A percentile compares a stretch with the other conserved stretches of the same genome.
phyloP scores from a whole-genome alignment of 2,113 vertebrate species.

The Sclerurus mexicanus region DNA sequence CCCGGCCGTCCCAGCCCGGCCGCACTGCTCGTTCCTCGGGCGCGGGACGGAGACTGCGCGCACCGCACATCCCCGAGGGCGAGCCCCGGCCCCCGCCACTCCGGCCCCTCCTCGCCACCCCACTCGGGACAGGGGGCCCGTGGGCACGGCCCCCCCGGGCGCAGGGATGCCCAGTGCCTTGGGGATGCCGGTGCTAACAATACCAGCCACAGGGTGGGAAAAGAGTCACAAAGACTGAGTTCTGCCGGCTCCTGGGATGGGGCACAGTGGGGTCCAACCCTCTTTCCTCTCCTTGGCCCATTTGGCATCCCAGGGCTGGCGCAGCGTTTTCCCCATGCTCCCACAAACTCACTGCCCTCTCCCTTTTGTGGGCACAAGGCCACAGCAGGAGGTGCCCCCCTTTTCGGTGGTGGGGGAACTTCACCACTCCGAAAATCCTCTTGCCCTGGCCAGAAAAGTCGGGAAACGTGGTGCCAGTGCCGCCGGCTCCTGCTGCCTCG shows the following conservation, averaged over 20 bases:
- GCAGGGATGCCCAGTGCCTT: neutral
- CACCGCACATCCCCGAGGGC: neutral
- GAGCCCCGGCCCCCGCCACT: neutral
- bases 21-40: neutral
- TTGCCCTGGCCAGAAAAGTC: neutral
- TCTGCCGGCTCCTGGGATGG: neutral
- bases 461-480: accelerated
- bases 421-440: neutral
- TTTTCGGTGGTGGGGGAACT: accelerated
- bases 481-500: neutral
- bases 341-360: accelerated
- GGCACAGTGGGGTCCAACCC: accelerated
- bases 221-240: neutral
- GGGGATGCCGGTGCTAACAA: neutral
- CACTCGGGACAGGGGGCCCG: neutral
- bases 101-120: neutral
- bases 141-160: neutral
- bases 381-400: neutral
- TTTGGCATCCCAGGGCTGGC: neutral
- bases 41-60: neutral
- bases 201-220: neutral
- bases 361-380: too few relatives aligned
- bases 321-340: neutral
- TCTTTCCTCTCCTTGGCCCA: too few relatives aligned
- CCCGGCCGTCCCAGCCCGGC: slow-evolving; percentile 22